phyloP scores from a whole-genome alignment of 2,797 vertebrate species.

The Gambusia yucatana region DNA sequence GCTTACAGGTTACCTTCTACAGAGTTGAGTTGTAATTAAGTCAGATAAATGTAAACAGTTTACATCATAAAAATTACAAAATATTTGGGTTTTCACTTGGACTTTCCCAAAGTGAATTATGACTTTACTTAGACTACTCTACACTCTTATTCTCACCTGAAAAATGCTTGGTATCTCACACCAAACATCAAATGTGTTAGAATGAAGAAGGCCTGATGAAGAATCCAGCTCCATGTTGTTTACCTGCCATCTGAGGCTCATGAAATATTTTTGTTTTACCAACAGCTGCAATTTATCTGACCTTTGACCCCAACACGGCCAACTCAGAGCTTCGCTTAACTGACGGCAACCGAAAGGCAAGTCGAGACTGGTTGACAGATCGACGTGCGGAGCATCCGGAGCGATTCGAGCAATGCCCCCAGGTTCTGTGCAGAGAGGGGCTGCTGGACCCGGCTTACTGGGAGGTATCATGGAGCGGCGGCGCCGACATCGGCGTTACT shows the following conservation, averaged over 20 bases:
- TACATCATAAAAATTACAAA: neutral
- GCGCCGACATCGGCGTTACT: slow-evolving; percentile 61
- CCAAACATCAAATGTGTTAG: neutral
- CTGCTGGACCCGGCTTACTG: slow-evolving; percentile 66
- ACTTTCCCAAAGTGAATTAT: neutral
- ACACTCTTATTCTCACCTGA: neutral
- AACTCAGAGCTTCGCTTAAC: slow-evolving; percentile 61
- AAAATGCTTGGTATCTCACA: neutral
- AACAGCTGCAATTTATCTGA: slow-evolving; percentile 68
- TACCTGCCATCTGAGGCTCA: neutral
- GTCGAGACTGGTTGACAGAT: slow-evolving; percentile 41
- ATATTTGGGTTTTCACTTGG: neutral
- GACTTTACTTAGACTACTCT: neutral
- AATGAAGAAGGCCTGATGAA: neutral
- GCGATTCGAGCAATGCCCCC: slow-evolving; percentile 59
- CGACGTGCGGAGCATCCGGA: slow-evolving; percentile 28
- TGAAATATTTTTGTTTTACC: neutral
- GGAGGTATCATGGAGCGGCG: slow-evolving; percentile 67
- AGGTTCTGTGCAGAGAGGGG: slow-evolving; percentile 71
- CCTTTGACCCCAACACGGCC: slow-evolving; percentile 72
- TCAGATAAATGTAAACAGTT: neutral
- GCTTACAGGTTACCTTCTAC: neutral
- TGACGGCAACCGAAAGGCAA: slow-evolving; percentile 46
- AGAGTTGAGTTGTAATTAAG: neutral
- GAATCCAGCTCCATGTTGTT: neutral